Base-by-base conservation (phyloP, 2,888 invertebrate genomes). In the Gastrophysa polygoni region DNA sequence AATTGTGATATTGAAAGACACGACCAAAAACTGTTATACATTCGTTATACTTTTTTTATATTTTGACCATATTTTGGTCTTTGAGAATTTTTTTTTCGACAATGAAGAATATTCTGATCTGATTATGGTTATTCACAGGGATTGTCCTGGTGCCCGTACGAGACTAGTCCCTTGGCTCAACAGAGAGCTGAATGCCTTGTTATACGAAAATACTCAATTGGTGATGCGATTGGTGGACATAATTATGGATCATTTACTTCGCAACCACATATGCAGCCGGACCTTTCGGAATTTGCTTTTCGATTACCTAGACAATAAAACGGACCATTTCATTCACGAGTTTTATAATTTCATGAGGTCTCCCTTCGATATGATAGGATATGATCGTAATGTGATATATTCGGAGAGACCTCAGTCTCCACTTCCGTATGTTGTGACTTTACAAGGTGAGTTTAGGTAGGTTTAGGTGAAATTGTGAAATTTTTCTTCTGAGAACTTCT, bases 311-410 rank as follows among this genome's bases (percentile, higher is more conserved):
- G 88, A 89, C 17, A 82, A 84, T 0, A 85, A 89, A 69, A 92
- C 95, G 0, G 87, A 89, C 61, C 96, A 96, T 80, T 97, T 97
- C 78, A 86, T 93, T 29, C 95, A 96, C 78, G 96, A 97, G 77
- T 86, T 97, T 64, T 88, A 90, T 73, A 89, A 89, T 78, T 97
- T 91, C 82, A 94, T 96, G 29, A 86, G 91, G 24, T 94, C 95
- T 10, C 93, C 93, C 0, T 93, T 89, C 78, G 94, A 94, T 77
- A 88, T 96, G 87, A 84, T 88, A 57, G 92, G 91, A n/a, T 92
- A 92, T 75, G 92, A 92, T 77, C 84, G 89, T 18, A 84, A 87
- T 70, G 88, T 90, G 18, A 86, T 87, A 66, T 92, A 91, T 77
- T 85, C 86, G 0, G 85, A 76, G 46, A 63, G 75, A 58, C 73